Evolutionary conservation across 2,113 vertebrate genomes (phyloP).

Genomic region (Leucopsar rothschildi): DNA sequence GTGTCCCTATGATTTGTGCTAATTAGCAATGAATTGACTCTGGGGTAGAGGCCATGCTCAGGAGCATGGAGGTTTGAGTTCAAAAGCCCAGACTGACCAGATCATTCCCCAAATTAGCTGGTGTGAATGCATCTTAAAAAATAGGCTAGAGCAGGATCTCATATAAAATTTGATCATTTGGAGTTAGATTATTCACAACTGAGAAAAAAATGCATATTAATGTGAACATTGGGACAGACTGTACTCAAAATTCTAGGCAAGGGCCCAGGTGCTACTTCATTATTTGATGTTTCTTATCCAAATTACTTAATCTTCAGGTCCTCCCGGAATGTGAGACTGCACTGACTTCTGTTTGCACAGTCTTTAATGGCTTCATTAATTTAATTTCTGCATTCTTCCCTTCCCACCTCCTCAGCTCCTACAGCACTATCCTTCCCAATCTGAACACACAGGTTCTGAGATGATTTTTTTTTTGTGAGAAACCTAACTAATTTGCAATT

Average conservation of each 20-base stretch:
- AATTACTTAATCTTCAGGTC: neutral
- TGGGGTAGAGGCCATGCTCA: neutral
- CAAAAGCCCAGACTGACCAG: neutral
- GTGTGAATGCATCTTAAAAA: neutral
- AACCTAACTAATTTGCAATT: neutral
- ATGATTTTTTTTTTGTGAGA: neutral
- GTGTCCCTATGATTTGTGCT: neutral
- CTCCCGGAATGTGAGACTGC: neutral
- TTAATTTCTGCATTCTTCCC: neutral
- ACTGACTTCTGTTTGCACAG: fast-evolving
- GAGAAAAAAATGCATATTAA: neutral
- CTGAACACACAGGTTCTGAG: neutral
- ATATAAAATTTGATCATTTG: fast-evolving
- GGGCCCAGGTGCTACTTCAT: neutral
- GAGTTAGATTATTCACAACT: neutral
- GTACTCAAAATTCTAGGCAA: neutral
- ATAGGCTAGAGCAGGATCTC: neutral
- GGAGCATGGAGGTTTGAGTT: neutral
- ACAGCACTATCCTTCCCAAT: neutral
- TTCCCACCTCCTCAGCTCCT: neutral
- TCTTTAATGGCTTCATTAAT: fast-evolving
- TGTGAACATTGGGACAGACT: neutral
- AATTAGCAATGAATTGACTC: neutral
- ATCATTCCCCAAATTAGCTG: neutral
- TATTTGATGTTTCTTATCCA: neutral